Conservation (phyloP, 1,140 invertebrate species). For the Oryzaephilus surinamensis region DNA sequence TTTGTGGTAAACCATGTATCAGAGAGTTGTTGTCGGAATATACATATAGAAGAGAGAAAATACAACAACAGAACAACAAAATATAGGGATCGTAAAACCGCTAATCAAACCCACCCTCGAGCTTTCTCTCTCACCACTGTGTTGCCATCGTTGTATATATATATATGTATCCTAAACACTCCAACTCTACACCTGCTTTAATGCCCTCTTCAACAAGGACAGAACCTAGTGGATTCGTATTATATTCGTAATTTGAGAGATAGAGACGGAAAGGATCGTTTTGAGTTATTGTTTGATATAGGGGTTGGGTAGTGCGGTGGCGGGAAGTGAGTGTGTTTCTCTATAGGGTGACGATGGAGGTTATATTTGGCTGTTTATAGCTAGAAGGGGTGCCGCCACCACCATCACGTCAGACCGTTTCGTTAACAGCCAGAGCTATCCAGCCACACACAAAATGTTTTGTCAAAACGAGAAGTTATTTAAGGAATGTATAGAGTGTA, state of each 20-base stretch:
- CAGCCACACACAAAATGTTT: slow-evolving; percentile 12
- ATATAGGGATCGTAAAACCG: slow-evolving; percentile 20
- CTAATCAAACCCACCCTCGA: slow-evolving; percentile 26
- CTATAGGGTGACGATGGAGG: slow-evolving; percentile 11
- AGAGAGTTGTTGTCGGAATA: no score
- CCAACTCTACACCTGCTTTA: slow-evolving; percentile 24
- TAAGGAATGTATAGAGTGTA: slow-evolving; percentile 11
- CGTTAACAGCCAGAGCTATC: slow-evolving; percentile 11
- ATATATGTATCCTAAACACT: slow-evolving; percentile 22
- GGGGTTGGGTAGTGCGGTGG: slow-evolving; percentile 2
- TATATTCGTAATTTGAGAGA: no score
- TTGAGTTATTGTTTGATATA: slow-evolving; percentile 14
- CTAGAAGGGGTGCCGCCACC: no score
- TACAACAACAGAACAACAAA: background rate
- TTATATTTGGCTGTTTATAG: no score
- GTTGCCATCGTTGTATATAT: no score
- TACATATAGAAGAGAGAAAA: no score
- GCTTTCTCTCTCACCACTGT: no score
- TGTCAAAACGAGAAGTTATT: slow-evolving; percentile 13
- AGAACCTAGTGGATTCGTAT: no score
- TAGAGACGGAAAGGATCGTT: slow-evolving; percentile 9
- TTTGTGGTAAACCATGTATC: slow-evolving; percentile 14
- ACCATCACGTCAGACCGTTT: slow-evolving; percentile 3
- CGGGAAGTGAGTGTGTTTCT: slow-evolving; percentile 12
- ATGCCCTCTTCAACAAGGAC: background rate